These are phyloP conservation scores for Microcebus jonahi DNA, from an alignment of 2,113 vertebrate genomes.

Conservation along the genomic window DNA sequence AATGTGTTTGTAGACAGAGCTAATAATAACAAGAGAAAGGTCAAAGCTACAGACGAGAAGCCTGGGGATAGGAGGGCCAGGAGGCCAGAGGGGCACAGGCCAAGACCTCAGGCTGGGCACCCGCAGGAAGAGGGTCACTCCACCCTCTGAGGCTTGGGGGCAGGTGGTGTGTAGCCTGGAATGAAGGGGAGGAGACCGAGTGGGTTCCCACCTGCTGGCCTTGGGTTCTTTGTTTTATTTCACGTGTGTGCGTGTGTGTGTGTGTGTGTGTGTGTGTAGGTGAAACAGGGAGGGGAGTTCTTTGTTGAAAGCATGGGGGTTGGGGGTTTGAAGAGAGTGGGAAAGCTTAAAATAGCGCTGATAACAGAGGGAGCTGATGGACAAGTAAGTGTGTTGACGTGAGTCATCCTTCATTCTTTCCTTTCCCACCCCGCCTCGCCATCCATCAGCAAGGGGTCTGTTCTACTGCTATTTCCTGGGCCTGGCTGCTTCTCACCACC, in stretches of 20 bases:
- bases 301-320: background rate
- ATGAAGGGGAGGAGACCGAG: background rate
- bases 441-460: background rate
- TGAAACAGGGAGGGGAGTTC: background rate
- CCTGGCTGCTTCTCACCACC: background rate
- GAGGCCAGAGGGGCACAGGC: fast-evolving
- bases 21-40: background rate
- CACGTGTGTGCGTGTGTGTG: background rate
- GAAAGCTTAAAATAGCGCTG: background rate
- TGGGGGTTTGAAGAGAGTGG: background rate
- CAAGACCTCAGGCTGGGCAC: background rate
- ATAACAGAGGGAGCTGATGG: background rate
- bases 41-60: background rate
- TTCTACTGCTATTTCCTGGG: background rate
- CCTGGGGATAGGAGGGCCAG: background rate
- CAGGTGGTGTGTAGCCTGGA: background rate
- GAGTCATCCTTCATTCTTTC: background rate
- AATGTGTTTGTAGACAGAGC: background rate
- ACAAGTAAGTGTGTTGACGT: background rate
- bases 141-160: background rate
- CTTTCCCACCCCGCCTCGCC: background rate
- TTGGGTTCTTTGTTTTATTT: background rate
- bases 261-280: too few relatives aligned
- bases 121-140: background rate
- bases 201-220: too few relatives aligned